Percentiles rank a stretch among this genome's conserved stretches.
phyloP scores from a whole-genome alignment of 2,113 vertebrate genomes.

The Amia ocellicauda region DNA sequence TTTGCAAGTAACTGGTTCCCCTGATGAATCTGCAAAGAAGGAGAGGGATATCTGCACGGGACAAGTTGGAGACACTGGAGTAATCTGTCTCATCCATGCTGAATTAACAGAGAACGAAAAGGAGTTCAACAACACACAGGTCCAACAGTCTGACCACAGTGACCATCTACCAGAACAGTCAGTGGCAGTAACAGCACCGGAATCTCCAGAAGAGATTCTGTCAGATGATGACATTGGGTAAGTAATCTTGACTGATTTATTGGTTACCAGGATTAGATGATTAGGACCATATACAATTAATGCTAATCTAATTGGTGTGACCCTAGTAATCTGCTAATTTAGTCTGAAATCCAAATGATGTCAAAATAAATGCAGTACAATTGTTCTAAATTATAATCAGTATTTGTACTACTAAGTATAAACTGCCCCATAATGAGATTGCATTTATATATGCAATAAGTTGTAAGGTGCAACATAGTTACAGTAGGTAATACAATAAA shows the following conservation, averaged over 20 bases:
- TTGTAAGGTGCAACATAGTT: too few species aligned
- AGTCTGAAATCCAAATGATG: too few species aligned
- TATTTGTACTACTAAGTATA: too few species aligned
- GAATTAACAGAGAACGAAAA: slow-evolving; percentile 14
- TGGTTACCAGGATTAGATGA: too few species aligned
- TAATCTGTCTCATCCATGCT: slow-evolving; percentile 31
- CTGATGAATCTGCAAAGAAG: neutral
- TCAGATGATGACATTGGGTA: slow-evolving; percentile 1
- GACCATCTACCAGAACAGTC: slow-evolving; percentile 27
- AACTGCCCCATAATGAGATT: too few species aligned
- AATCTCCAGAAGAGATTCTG: neutral
- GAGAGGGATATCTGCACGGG: neutral
- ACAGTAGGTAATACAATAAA: too few species aligned
- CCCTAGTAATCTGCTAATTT: too few species aligned
- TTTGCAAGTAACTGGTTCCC: neutral
- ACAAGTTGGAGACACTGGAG: neutral
- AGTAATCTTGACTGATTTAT: neutral
- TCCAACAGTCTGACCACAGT: slow-evolving; percentile 17
- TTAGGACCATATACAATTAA: too few species aligned
- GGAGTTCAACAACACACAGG: slow-evolving; percentile 11
- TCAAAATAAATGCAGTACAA: too few species aligned
- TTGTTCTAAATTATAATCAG: too few species aligned
- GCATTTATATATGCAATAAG: too few species aligned
- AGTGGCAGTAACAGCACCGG: neutral
- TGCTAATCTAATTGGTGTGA: too few species aligned